These are phyloP conservation scores for Saturnia pavonia DNA, from an alignment of 2,888 invertebrate genomes.

Conservation along the genomic window DNA sequence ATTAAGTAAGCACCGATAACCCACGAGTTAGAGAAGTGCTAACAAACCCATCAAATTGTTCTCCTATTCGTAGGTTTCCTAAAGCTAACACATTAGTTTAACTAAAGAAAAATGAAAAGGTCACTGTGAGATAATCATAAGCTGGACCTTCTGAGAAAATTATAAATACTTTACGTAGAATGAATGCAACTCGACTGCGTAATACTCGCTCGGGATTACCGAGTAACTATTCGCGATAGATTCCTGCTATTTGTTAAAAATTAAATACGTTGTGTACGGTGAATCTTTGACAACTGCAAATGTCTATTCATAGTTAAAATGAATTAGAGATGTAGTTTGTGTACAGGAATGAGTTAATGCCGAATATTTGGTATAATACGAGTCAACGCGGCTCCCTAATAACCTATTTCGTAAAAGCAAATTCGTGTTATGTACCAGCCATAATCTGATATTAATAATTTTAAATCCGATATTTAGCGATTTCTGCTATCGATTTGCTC, in stretches of 20 bases:
- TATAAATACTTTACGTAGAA: conserved; percentile 36
- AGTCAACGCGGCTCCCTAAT: no score
- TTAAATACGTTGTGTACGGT: conserved; percentile 46
- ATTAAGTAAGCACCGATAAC: no score
- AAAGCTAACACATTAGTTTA: no score
- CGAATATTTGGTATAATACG: not conserved
- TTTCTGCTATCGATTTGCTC: no score
- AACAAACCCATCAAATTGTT: no score
- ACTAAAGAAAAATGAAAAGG: not conserved
- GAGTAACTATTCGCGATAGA: conserved; percentile 43
- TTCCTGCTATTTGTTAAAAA: conserved; percentile 54
- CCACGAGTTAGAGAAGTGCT: no score
- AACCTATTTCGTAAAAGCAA: no score
- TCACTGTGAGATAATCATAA: conserved; percentile 30
- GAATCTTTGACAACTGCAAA: conserved; percentile 57
- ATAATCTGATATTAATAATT: no score
- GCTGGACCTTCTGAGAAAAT: conserved; percentile 45
- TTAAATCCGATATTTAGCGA: no score
- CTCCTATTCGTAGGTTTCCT: no score
- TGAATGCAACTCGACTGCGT: conserved; percentile 35
- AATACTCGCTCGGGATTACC: conserved; percentile 46
- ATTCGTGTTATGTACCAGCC: no score
- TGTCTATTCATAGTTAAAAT: conserved; percentile 29
- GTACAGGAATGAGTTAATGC: not conserved
- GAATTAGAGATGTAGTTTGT: conserved; percentile 18